Evolutionary conservation across 2,797 vertebrate genomes (phyloP).

Genomic region (Centroberyx gerrardi): DNA sequence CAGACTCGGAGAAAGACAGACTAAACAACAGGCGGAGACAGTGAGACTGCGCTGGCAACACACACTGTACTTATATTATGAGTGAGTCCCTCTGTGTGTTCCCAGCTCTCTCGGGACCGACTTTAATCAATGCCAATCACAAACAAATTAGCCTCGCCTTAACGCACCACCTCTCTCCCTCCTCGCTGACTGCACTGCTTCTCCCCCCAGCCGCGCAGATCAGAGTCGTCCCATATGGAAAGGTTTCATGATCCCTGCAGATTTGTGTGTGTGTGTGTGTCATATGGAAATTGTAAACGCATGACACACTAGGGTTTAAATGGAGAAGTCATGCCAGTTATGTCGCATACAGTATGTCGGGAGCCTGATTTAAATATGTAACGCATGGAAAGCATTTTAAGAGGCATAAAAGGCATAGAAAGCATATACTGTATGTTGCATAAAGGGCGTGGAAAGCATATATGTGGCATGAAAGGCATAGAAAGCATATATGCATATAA

Average conservation of each 20-base stretch:
- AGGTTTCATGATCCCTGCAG: conserved; percentile 31
- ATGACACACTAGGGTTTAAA: background rate
- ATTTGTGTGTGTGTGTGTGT: background rate
- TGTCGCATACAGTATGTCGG: background rate
- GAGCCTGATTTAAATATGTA: background rate
- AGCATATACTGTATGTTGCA: background rate
- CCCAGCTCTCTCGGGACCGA: conserved; percentile 59
- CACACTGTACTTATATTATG: conserved; percentile 35
- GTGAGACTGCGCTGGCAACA: conserved; percentile 31
- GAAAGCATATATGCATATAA: background rate
- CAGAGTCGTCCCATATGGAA: conserved; percentile 50
- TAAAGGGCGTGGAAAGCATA: background rate
- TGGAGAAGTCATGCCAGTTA: conserved; percentile 1
- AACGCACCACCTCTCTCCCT: conserved; percentile 67
- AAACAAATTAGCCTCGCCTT: conserved; percentile 79
- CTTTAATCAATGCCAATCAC: conserved; percentile 81
- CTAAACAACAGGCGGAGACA: too few species aligned
- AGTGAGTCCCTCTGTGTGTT: conserved; percentile 41
- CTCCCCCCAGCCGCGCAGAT: conserved; percentile 43
- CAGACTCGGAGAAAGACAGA: too few species aligned
- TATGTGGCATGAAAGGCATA: background rate
- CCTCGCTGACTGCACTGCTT: conserved; percentile 60
- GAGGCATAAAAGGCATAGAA: background rate
- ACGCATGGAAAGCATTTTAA: background rate
- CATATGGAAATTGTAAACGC: background rate